A percentile compares a stretch with the other conserved stretches of the same genome.
Evolutionary conservation across 2,797 vertebrate species (phyloP).

Genomic region (Malurus leucopterus): DNA sequence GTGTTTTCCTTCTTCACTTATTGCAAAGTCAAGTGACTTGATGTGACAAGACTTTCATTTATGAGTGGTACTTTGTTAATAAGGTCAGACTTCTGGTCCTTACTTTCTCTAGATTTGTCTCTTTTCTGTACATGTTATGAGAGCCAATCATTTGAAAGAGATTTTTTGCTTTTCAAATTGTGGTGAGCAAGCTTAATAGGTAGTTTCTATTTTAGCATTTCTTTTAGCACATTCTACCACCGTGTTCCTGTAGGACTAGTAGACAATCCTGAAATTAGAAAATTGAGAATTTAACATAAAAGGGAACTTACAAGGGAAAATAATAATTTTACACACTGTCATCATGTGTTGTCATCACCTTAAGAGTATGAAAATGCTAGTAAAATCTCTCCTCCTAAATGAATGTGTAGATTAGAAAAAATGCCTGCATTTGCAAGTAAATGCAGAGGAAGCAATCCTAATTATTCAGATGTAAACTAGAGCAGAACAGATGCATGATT

Average conservation of each 20-base stretch:
- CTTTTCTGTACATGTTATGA: neutral
- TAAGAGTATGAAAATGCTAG: neutral
- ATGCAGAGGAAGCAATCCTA: neutral
- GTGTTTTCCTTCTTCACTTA: neutral
- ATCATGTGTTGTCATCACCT: neutral
- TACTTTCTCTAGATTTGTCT: neutral
- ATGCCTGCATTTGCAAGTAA: neutral
- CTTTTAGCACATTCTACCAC: neutral
- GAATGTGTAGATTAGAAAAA: neutral
- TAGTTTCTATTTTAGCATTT: neutral
- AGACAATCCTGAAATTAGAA: neutral
- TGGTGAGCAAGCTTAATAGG: neutral
- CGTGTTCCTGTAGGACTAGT: neutral
- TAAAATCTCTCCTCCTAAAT: neutral
- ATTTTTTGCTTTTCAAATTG: neutral
- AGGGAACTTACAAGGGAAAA: neutral
- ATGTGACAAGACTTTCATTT: neutral
- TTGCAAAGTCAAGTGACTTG: neutral
- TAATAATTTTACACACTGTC: neutral
- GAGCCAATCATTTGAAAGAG: neutral
- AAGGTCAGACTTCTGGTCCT: neutral
- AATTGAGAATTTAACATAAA: neutral
- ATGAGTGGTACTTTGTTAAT: neutral
- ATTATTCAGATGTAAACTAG: neutral
- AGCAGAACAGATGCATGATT: neutral